Base-by-base conservation (phyloP, 2,888 invertebrate genomes). In the Dasysyrphus tricinctus region DNA sequence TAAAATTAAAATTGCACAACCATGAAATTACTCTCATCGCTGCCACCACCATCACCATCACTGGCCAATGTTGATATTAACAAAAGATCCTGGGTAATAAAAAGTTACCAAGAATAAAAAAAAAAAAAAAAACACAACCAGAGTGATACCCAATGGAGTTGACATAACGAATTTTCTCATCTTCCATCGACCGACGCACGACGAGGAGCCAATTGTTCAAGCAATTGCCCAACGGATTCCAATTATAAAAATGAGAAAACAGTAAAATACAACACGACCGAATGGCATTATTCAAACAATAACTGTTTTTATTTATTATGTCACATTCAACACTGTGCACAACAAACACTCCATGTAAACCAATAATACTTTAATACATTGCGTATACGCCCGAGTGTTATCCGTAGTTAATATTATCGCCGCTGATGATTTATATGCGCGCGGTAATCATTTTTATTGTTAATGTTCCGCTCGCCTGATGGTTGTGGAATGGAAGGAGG, bases 401-500 rank as follows among this genome's bases (percentile, higher is more conserved):
- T 81, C 63, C 81, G 77, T 70, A 76, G 72, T 57, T 67, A 80
- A 80, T 70, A 80, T 84, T 84, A 84, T 84, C 84, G 57, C 57
- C 34, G 37, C 34, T 5, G 73, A 81, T 85, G 85, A 85, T 81
- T 85, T 85, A 85, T 81, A 73, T 54, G 73, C 73, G 29, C 72
- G 77, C 73, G 67, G 85, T 80, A 77, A 80, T 80, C 80, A 80
- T 77, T 85, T 80, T 72, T 77, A 81, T 77, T 85, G 77, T 80
- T 80, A 59, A 73, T 80, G 63, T 81, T 51, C 69, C 29, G 42
- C 14, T 49, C n/a, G 34, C 7, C 8, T 44, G 24, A 3, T 24
- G 16, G 6, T 3, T 2, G 6, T 3, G 51, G 34, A 3, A 6
- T 49, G 16, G 8, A 14, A 3, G 19, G 6, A 56, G 69, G 37